These are phyloP conservation scores for Diorhabda sublineata DNA, from an alignment of 1,140 invertebrate species.

Conservation along the genomic window DNA sequence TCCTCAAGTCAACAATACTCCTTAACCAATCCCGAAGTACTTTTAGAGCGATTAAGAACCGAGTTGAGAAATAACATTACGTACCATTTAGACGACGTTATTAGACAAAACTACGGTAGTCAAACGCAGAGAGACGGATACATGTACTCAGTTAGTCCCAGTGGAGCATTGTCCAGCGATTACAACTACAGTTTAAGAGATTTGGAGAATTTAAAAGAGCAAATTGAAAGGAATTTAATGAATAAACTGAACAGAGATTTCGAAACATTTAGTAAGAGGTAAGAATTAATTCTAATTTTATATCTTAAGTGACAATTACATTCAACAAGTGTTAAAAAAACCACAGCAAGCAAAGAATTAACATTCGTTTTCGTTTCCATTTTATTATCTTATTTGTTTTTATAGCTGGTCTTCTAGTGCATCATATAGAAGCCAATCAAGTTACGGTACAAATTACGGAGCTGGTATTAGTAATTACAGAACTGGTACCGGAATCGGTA, in stretches of 20 bases:
- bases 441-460: conserved; percentile 9
- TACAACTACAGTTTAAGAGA: conserved; percentile 39
- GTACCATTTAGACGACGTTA: conserved; percentile 32
- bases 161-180: conserved; percentile 20
- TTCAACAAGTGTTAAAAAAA: neutral
- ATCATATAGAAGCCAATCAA: conserved; percentile 8
- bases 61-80: conserved; percentile 40
- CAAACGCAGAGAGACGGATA: conserved; percentile 34
- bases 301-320: neutral
- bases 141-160: conserved; percentile 28
- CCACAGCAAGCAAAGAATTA: neutral
- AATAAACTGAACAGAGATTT: conserved; percentile 35
- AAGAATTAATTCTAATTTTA: neutral
- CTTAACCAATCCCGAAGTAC: conserved; percentile 21
- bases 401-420: conserved; percentile 6
- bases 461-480: neutral
- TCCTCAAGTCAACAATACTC: conserved; percentile 19
- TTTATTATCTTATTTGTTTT: no score
- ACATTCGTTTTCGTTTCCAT: neutral
- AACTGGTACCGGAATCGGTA: no score
- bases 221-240: conserved; percentile 39
- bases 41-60: conserved; percentile 32
- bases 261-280: conserved; percentile 25
- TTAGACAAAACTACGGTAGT: conserved; percentile 35
- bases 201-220: conserved; percentile 38